Base-by-base conservation (phyloP, 1,140 invertebrate species). In the Brachionus calyciflorus region DNA sequence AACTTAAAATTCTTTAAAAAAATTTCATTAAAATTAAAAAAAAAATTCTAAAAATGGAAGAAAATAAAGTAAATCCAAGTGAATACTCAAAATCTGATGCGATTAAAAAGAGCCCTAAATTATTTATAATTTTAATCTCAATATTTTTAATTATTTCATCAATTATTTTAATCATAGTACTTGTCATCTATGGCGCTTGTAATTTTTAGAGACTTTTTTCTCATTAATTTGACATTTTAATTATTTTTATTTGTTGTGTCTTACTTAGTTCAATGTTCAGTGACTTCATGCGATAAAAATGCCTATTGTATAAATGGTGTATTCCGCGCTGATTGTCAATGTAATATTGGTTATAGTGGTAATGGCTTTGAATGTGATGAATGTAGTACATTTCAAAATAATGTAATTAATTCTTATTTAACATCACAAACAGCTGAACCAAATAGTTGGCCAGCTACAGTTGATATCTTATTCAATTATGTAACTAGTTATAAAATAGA, bases 361-460 rank as follows among this genome's bases (percentile, higher is more conserved):
- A 65, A 65, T 26, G 60, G 60, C 7, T 17, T 12, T 2, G 60
- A 65, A 17, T 65, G 60, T 41, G 60, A 65, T 41, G n/a, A n/a
- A n/a, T 65, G 60, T 21, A 37, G 60, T 41, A 41, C 41, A 24
- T 65, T 41, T 24, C 33, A 65, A 26, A 10, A 41, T 21, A 44
- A 65, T 21, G n/a, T 19, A 10, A 7, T 41, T 17, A 14, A 26
- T 41, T 0, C 9, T 9, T 33, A 33, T 9, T 28, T 28, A 33
- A 5, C 33, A 1, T 19, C n/a, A 41, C 19, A 5, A 0, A 19
- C 6, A 12, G 60, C 40, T 2, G 33, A 41, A 44, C 60, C 60
- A 21, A 19, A 65, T 41, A 65, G 60, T 65, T 65, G 60, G 37
- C 60, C 60, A 37, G 60, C 60, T 14, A 65, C 60, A 41, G 60